Conservation (phyloP, 64 coral and sea anemone genomes). For the Montipora sp. region DNA sequence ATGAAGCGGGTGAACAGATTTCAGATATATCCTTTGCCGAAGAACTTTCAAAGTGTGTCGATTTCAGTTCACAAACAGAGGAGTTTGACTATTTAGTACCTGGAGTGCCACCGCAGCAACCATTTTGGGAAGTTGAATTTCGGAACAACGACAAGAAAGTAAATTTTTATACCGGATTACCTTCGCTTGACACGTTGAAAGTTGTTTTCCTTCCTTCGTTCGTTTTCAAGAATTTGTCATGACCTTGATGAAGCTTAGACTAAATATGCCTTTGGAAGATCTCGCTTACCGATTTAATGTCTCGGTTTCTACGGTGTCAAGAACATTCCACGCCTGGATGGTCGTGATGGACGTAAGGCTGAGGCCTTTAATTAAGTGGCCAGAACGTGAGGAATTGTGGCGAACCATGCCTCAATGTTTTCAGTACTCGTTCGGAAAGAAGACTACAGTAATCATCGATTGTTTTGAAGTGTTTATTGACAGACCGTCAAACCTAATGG, state of each 20-base stretch:
- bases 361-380: slow-evolving; percentile 39
- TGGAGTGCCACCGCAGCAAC: too few relatives aligned
- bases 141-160: slow-evolving; percentile 55
- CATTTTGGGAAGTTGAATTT: background rate
- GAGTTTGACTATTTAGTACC: too few relatives aligned
- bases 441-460: slow-evolving; percentile 19
- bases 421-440: background rate
- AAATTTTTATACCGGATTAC: slow-evolving; percentile 65
- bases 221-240: too few relatives aligned
- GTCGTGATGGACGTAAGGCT: slow-evolving; percentile 42
- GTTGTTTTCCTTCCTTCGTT: slow-evolving; percentile 7
- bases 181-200: slow-evolving; percentile 45
- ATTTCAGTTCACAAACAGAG: slow-evolving; percentile 32
- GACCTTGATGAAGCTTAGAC: too few relatives aligned
- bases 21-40: background rate
- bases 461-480: background rate
- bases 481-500: slow-evolving; percentile 24
- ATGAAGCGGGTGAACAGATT: slow-evolving; percentile 19
- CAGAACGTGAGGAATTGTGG: slow-evolving; percentile 29
- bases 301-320: background rate
- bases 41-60: background rate
- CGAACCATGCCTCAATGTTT: too few relatives aligned
- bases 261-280: slow-evolving; percentile 35
- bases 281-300: slow-evolving; percentile 50
- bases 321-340: slow-evolving; percentile 45